Base-by-base conservation (phyloP, 2,797 vertebrate genomes). In the Pseudochromis fuscus region DNA sequence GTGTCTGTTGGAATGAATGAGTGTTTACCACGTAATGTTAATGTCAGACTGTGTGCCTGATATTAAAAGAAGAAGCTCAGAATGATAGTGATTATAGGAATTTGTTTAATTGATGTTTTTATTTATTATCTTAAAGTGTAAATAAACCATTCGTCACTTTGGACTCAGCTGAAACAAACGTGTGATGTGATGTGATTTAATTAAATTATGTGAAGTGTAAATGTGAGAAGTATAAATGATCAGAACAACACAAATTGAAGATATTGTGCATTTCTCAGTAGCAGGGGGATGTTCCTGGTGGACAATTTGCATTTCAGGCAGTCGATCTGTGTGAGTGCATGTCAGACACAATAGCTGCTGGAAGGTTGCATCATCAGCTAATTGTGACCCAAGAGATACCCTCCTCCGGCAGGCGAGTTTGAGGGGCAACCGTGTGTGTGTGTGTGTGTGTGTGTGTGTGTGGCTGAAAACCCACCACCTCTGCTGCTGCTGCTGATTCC, bases 321-420 rank as follows among this genome's bases (percentile, higher is more conserved):
- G 46, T 56, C 68, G 58, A 72, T 71, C 72, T 75, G 68, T 33
- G 2, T 71, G 77, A 70, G 71, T 5, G 31, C 24, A 24, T 70
- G 72, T 87, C 85, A 90, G 83, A 91, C 88, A 91, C 87, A 92
- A 91, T 85, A 87, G 78, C 87, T 90, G 85, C 77, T 79, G 80
- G 37, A 75, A 51, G 83, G 83, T 94, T 95, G 94, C 94, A 93
- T 94, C 94, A 95, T 91, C 93, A 91, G 86, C 82, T 90, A 94
- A 94, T 94, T 94, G 89, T 87, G 89, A 93, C 94, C 92, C 93
- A 72, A 77, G 93, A 94, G 93, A 93, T 83, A 56, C 61, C 38
- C 35, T 51, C 46, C 77, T 75, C 75, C 75, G 64, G 79, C 81
- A 74, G 72, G 61, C 57, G 42, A 77, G 64, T n/a, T 58, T 58